phyloP scores from a whole-genome alignment of 2,888 invertebrate genomes.

The Watsonalla cultraria region DNA sequence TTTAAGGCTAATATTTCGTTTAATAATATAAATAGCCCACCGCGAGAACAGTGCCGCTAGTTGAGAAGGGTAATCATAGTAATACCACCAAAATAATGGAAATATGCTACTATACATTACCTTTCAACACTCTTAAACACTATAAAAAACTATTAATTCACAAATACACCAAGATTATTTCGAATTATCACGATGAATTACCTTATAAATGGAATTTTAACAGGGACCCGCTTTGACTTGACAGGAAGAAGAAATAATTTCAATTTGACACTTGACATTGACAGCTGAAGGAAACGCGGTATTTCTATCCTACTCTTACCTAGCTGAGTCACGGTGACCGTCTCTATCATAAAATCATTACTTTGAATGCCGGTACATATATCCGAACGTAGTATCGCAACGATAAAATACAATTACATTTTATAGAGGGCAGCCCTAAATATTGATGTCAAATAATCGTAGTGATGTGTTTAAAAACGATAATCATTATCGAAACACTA shows the following conservation, averaged over 20 bases:
- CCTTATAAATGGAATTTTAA: conserved; percentile 30
- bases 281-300: neutral
- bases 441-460: too few relatives aligned
- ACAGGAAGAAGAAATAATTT: conserved; percentile 1
- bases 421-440: conserved; percentile 1
- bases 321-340: neutral
- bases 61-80: conserved; percentile 15
- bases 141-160: conserved; percentile 10
- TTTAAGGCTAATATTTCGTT: too few relatives aligned
- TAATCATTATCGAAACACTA: too few relatives aligned
- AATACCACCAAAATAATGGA: conserved; percentile 14
- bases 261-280: neutral
- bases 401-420: conserved; percentile 8
- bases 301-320: neutral
- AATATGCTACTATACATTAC: conserved; percentile 15
- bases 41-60: conserved; percentile 6
- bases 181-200: conserved; percentile 40
- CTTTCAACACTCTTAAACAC: conserved; percentile 6
- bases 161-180: conserved; percentile 30
- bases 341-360: neutral
- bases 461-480: too few relatives aligned
- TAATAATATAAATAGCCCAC: neutral
- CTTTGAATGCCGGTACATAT: neutral
- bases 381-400: neutral
- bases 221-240: conserved; percentile 12